A percentile compares a stretch with the other conserved stretches of the same genome.
Evolutionary conservation across 2,888 invertebrate genomes (phyloP).

Genomic region (Chymomyza amoena): DNA sequence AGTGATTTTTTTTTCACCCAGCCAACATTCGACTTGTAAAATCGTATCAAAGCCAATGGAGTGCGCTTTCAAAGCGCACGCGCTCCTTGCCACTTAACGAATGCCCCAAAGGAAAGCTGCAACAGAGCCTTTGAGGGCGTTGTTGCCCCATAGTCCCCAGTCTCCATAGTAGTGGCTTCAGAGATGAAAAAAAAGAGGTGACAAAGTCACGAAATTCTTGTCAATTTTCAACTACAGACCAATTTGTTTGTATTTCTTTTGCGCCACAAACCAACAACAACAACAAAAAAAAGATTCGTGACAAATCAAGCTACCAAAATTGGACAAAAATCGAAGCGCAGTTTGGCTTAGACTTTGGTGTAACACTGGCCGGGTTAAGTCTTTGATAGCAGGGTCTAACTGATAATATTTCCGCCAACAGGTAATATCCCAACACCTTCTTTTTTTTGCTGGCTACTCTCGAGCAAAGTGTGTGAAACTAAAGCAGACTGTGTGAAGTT

Average conservation of each 20-base stretch:
- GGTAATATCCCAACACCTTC: slow-evolving; percentile 1
- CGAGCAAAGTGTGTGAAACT: not conserved
- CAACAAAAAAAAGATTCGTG: slow-evolving; percentile 67
- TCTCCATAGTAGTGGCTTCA: slow-evolving; percentile 25
- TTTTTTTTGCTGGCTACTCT: not conserved
- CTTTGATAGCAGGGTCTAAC: not conserved
- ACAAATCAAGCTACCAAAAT: slow-evolving; percentile 79
- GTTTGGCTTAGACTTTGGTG: slow-evolving; percentile 4
- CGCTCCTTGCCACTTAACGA: slow-evolving; percentile 71
- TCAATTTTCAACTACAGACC: slow-evolving; percentile 79
- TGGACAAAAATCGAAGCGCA: slow-evolving; percentile 62
- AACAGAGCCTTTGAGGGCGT: not conserved
- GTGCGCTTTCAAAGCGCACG: slow-evolving; percentile 64
- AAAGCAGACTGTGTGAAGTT: not conserved
- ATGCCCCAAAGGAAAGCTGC: slow-evolving; percentile 51
- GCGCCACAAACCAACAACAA: slow-evolving; percentile 3
- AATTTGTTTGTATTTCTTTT: slow-evolving; percentile 77
- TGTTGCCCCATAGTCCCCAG: not conserved
- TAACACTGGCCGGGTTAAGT: not conserved
- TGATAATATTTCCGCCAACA: not conserved
- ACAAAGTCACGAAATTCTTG: slow-evolving; percentile 79
- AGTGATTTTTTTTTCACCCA: slow-evolving; percentile 19
- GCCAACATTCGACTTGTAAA: slow-evolving; percentile 1
- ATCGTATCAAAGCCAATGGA: slow-evolving; percentile 50
- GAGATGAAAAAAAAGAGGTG: slow-evolving; percentile 72